A percentile compares a stretch with the other conserved stretches of the same genome.
Conservation (phyloP, 2,113 vertebrate species). For the Notarius lentiginosus region DNA sequence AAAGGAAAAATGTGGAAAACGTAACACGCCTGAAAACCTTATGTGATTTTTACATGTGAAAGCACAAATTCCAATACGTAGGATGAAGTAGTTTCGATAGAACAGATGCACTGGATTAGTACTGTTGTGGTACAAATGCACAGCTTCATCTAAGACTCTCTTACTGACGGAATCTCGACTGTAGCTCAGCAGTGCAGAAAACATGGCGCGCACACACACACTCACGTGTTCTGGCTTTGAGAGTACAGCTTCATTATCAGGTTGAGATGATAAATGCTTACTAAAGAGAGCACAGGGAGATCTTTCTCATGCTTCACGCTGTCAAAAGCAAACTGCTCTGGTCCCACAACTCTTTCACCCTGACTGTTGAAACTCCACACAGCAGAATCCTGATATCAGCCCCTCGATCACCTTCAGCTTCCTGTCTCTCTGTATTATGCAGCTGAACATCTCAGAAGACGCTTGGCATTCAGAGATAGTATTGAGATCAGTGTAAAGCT, state of each 20-base stretch:
- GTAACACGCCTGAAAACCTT: not conserved
- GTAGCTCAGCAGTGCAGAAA: not conserved
- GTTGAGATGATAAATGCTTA: constrained; percentile 49
- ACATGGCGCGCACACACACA: not conserved
- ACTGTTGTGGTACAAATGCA: not conserved
- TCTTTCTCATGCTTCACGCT: constrained; percentile 9
- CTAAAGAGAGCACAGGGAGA: constrained; percentile 28
- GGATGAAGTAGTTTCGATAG: not conserved
- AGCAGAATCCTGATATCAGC: constrained; percentile 2
- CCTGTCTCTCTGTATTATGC: not conserved
- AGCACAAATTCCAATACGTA: not conserved
- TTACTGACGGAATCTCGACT: not conserved
- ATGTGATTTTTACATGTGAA: not conserved
- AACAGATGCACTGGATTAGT: not conserved
- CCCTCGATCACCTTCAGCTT: not conserved
- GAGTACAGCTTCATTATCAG: constrained; percentile 38
- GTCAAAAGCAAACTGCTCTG: constrained; percentile 1
- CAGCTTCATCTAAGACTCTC: constrained; percentile 18
- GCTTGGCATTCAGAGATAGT: not conserved
- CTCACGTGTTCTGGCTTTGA: constrained; percentile 18
- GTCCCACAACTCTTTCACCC: not conserved
- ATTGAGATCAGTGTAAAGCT: not conserved
- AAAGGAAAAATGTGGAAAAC: not conserved
- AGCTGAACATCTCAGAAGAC: not conserved
- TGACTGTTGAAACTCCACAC: not conserved